A percentile compares a stretch with the other conserved stretches of the same genome.
These are phyloP conservation scores for Cheirogaleus medius DNA, from an alignment of 2,113 vertebrate species.

Conservation along the genomic window DNA sequence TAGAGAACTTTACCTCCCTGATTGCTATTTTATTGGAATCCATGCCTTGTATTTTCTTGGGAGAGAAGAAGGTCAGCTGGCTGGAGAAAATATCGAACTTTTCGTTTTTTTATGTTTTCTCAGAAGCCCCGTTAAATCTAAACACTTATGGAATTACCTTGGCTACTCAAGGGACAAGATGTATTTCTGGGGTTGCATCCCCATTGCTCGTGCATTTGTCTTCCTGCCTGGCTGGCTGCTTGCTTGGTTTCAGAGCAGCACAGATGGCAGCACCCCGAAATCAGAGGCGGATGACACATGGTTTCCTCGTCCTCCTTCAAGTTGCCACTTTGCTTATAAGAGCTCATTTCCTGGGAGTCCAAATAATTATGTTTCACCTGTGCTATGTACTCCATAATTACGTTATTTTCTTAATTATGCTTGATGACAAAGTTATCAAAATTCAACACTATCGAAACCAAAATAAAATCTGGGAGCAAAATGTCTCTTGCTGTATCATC, in stretches of 20 bases:
- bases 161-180: constrained; percentile 49
- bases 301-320: neutral
- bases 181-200: constrained; percentile 20
- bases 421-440: constrained; percentile 64
- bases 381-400: constrained; percentile 38
- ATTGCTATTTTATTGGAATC: neutral
- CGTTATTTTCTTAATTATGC: constrained; percentile 66
- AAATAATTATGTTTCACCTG: constrained; percentile 59
- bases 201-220: neutral
- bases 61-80: neutral
- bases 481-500: neutral
- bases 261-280: neutral
- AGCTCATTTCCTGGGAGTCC: constrained; percentile 44
- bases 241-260: neutral
- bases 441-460: constrained; percentile 53
- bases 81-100: neutral
- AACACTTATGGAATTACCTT: constrained; percentile 32
- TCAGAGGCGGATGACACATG: neutral
- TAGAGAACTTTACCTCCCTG: neutral
- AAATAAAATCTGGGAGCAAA: constrained; percentile 57
- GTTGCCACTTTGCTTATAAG: neutral
- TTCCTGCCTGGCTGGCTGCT: constrained; percentile 24
- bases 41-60: neutral
- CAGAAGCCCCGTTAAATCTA: neutral
- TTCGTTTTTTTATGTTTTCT: neutral